Evolutionary conservation across 2,888 invertebrate genomes (phyloP), one percentile per base, ranked within the genome.

Genomic region (Leucoptera coffeella): DNA sequence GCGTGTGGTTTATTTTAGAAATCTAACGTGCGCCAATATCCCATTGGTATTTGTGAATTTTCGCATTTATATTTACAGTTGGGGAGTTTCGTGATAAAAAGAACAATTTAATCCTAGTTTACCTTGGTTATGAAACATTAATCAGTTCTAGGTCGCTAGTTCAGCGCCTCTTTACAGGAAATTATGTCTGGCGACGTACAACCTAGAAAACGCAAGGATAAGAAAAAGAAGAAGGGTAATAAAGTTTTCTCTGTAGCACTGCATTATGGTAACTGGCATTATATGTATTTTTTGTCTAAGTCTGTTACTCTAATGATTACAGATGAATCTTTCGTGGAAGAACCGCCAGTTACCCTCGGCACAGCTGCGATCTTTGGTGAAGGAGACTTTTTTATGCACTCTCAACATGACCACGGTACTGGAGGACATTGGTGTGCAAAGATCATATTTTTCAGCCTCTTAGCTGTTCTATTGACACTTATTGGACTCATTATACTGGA

Each of bases 111-210:
- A n/a, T n/a, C n/a, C n/a, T n/a, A n/a, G n/a, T n/a, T n/a, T n/a
- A n/a, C n/a, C n/a, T n/a, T 54, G 59, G 65, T 67, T 65, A 69
- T 67, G 67, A 67, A 64, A 61, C 62, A 64, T 45, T 67, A 64
- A 49, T 38, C 36, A 39, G 45, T 45, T 49, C 51, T 51, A 7
- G 6, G 56, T 51, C 60, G 62, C 64, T 47, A 50, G 34, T 43
- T 40, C 48, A 54, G 61, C 56, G 60, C 52, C 58, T 60, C 55
- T 46, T 45, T 37, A 40, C 43, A 50, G 40, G 47, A 42, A 58
- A 76, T 57, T 59, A 88, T 89, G 89, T 88, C 87, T 54, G 86
- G 86, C 43, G 88, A 89, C 69, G 83, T 85, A 43, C 88, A 88
- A 60, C 85, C 86, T 49, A 81, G 85, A 48, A 88, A 85, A 64